Evolutionary conservation across 2,888 invertebrate genomes (phyloP).

Genomic region (Clanis bilineata): DNA sequence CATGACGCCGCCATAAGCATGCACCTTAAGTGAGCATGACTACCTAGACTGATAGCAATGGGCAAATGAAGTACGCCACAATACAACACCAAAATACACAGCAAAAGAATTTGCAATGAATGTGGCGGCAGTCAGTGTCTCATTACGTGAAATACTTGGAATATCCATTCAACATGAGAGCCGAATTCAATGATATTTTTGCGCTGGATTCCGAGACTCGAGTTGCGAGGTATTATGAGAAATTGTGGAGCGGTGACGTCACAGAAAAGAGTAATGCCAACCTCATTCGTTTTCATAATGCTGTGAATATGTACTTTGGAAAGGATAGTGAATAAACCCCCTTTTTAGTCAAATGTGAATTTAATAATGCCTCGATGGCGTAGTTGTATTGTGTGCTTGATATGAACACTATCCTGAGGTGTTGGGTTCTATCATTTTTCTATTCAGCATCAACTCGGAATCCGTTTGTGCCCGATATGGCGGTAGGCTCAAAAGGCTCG

Average conservation of each 20-base stretch:
- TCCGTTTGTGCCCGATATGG: no score
- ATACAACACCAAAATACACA: no score
- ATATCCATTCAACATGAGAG: slow-evolving; percentile 2
- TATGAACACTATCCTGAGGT: no score
- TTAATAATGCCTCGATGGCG: no score
- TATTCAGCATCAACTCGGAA: no score
- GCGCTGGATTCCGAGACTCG: background rate
- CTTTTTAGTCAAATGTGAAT: background rate
- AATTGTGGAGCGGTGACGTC: background rate
- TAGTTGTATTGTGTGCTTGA: no score
- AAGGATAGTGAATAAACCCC: background rate
- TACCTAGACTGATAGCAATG: background rate
- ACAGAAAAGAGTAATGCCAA: background rate
- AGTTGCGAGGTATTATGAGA: background rate
- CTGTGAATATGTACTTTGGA: background rate
- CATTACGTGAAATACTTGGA: slow-evolving; percentile 16
- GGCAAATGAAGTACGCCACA: no score
- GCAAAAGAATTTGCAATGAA: slow-evolving; percentile 3
- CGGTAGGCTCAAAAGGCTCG: no score
- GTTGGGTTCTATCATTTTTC: no score
- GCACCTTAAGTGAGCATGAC: background rate
- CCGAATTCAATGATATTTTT: slow-evolving; percentile 18
- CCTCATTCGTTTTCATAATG: background rate
- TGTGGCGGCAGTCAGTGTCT: slow-evolving; percentile 1
- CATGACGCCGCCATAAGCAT: no score